Conservation (phyloP, 2,113 vertebrate genomes). For the Passer montanus region DNA sequence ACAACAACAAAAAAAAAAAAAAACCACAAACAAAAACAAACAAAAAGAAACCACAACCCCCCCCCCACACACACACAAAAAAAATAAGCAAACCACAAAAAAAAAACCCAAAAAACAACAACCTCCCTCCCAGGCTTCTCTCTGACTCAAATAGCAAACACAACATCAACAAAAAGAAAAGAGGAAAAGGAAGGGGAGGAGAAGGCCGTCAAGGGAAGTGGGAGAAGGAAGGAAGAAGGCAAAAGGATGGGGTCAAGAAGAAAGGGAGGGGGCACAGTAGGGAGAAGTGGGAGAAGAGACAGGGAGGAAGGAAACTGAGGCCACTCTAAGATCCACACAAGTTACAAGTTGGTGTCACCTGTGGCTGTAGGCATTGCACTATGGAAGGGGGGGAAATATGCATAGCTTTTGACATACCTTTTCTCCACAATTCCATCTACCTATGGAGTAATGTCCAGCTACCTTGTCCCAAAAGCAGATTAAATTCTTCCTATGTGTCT, state of each 20-base stretch:
- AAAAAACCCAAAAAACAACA: background rate
- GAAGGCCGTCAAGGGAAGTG: background rate
- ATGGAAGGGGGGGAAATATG: rapidly evolving
- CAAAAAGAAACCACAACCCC: too few relatives aligned
- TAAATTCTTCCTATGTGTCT: background rate
- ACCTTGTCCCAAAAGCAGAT: background rate
- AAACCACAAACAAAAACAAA: background rate
- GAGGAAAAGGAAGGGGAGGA: background rate
- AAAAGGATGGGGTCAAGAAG: background rate
- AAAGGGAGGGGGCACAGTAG: background rate
- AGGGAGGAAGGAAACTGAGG: background rate
- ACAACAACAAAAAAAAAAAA: too few relatives aligned
- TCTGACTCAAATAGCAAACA: background rate
- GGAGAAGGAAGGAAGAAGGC: background rate
- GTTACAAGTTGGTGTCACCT: background rate
- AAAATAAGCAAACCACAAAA: too few relatives aligned
- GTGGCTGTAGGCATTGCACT: background rate
- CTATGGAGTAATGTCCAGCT: background rate
- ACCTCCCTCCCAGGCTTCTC: background rate
- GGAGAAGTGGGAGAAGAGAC: background rate
- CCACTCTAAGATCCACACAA: background rate
- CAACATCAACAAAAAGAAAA: background rate
- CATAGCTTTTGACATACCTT: background rate
- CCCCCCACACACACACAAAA: too few relatives aligned
- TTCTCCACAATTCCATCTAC: background rate